Percentiles rank a stretch among this genome's conserved stretches.
phyloP scores from a whole-genome alignment of 2,113 vertebrate species.

The Smithornis capensis region DNA sequence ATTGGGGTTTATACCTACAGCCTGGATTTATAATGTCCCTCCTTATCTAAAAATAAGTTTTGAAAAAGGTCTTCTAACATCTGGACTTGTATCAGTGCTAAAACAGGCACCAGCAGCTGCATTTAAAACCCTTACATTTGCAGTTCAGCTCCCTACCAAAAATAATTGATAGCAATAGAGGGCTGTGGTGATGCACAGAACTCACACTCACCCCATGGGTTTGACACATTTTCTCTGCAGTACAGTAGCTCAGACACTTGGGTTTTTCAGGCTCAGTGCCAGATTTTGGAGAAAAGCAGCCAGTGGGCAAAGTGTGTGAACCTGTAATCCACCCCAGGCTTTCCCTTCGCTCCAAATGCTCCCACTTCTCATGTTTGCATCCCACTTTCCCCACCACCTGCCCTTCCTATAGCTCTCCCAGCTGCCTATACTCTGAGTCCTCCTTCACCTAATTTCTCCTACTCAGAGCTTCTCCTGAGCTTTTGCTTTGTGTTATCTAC shows the following conservation, averaged over 20 bases:
- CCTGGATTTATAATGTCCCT: background rate
- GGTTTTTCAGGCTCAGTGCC: background rate
- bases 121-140: background rate
- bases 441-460: background rate
- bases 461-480: background rate
- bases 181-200: accelerated
- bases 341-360: conserved; percentile 4
- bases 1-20: background rate
- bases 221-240: background rate
- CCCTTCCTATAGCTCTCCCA: conserved; percentile 26
- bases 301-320: background rate
- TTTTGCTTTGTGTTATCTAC: background rate
- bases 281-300: background rate
- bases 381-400: conserved; percentile 37
- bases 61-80: background rate
- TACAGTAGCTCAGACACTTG: background rate
- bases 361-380: background rate
- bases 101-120: background rate
- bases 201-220: background rate
- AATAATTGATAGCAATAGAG: accelerated
- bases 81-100: background rate
- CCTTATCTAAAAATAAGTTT: background rate
- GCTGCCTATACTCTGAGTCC: background rate
- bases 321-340: conserved; percentile 16
- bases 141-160: background rate